Percentiles rank a stretch among this genome's conserved stretches.
These are phyloP conservation scores for Petaurus breviceps DNA, from an alignment of 2,113 vertebrate genomes.

Conservation along the genomic window DNA sequence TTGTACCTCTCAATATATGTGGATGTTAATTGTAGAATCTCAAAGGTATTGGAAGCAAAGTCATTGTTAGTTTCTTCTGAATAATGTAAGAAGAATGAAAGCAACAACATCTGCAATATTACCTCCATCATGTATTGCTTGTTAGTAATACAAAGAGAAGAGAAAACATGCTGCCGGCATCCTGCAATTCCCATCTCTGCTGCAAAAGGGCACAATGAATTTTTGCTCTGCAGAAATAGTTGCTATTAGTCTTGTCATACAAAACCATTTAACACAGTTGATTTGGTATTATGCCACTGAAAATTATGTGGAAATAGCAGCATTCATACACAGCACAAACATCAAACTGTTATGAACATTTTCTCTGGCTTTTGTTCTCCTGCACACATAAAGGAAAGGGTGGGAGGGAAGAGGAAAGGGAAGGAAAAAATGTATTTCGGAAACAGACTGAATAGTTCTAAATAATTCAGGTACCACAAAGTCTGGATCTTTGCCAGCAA, in stretches of 20 bases:
- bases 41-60: conserved; percentile 39
- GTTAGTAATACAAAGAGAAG: conserved; percentile 43
- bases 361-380: conserved; percentile 52
- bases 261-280: conserved; percentile 62
- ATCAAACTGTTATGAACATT: conserved; percentile 22
- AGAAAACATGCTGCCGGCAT: conserved; percentile 13
- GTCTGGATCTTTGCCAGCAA: conserved; percentile 40
- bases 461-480: conserved; percentile 66
- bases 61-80: conserved; percentile 44
- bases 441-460: conserved; percentile 59
- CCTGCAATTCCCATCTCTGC: conserved; percentile 34
- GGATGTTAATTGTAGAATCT: conserved; percentile 59
- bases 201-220: conserved; percentile 53
- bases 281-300: conserved; percentile 68
- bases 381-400: conserved; percentile 33
- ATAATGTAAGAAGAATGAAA: conserved; percentile 40
- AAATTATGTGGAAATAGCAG: conserved; percentile 47
- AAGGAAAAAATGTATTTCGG: not conserved
- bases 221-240: conserved; percentile 53
- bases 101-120: conserved; percentile 21
- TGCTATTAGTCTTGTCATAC: conserved; percentile 50
- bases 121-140: conserved; percentile 18
- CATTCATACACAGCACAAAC: conserved; percentile 58
- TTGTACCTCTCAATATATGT: conserved; percentile 41
- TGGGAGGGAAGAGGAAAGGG: not conserved